A percentile compares a stretch with the other conserved stretches of the same genome.
Conservation (phyloP, 1,140 invertebrate genomes). For the Lordiphosa collinella region DNA sequence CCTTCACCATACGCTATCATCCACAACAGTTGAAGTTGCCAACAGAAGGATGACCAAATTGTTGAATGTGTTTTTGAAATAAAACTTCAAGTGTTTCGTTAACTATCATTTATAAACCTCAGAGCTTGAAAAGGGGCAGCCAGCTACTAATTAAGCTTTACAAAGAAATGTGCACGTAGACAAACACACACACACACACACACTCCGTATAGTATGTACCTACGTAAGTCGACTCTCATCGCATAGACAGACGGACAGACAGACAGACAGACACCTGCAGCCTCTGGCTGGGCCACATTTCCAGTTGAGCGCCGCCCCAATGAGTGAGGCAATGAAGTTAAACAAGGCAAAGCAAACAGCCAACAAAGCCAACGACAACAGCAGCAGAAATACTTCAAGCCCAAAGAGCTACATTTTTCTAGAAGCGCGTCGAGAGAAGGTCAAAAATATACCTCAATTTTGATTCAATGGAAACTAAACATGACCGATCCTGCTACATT, state of each 20-base stretch:
- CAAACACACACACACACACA: not conserved
- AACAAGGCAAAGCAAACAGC: conserved; percentile 27
- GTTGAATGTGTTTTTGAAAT: not conserved
- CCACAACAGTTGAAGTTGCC: not conserved
- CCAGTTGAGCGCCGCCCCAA: conserved; percentile 71
- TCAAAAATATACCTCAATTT: no score
- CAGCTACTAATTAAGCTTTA: conserved; percentile 64
- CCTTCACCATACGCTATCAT: conserved; percentile 48
- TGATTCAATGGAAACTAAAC: no score
- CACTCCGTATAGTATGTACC: conserved; percentile 1
- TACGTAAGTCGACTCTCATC: conserved; percentile 8
- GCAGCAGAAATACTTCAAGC: conserved; percentile 20
- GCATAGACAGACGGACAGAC: conserved; percentile 32
- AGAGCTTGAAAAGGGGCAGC: conserved; percentile 28
- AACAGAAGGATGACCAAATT: conserved; percentile 5
- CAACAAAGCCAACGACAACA: conserved; percentile 31
- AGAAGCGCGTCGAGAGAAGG: no score
- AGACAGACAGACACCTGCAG: conserved; percentile 59
- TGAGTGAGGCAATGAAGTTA: conserved; percentile 64
- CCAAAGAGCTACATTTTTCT: no score
- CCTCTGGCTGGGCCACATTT: conserved; percentile 56
- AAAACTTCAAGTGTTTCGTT: conserved; percentile 7
- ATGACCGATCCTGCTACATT: no score
- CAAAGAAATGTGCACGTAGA: conserved; percentile 41
- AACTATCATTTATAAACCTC: conserved; percentile 42